phyloP scores from a whole-genome alignment of 2,888 invertebrate species.

The Drosophila yooni region DNA sequence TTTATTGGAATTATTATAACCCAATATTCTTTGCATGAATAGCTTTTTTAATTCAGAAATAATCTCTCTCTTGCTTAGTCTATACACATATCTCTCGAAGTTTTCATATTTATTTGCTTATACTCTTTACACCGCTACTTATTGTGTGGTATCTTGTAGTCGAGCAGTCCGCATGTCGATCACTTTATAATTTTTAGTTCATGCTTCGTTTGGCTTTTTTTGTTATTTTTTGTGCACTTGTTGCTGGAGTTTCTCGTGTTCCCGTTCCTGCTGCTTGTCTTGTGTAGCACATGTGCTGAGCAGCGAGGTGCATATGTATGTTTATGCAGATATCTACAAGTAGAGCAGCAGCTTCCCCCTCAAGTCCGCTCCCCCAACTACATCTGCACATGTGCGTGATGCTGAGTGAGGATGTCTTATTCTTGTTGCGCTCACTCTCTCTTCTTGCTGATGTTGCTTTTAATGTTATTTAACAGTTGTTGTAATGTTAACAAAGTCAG shows the following conservation, averaged over 20 bases:
- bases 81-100: not conserved
- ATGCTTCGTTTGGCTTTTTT: conserved; percentile 45
- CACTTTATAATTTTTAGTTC: conserved; percentile 30
- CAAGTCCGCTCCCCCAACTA: not conserved
- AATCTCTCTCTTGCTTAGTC: not conserved
- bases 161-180: conserved; percentile 25
- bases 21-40: conserved; percentile 14
- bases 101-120: conserved; percentile 1
- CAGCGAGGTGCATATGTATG: conserved; percentile 6
- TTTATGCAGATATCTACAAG: conserved; percentile 37
- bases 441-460: not conserved
- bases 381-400: conserved; percentile 40
- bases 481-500: conserved; percentile 12
- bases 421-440: conserved; percentile 7
- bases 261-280: conserved; percentile 20
- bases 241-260: conserved; percentile 12
- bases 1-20: not conserved
- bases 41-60: conserved; percentile 2
- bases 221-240: conserved; percentile 37
- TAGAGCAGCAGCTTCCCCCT: conserved; percentile 26
- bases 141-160: conserved; percentile 31
- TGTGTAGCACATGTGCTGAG: conserved; percentile 34
- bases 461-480: conserved; percentile 42
- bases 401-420: conserved; percentile 15
- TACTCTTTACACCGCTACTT: not conserved